These are phyloP conservation scores for Trissolcus basalis DNA, from an alignment of 1,140 invertebrate species.

Conservation along the genomic window DNA sequence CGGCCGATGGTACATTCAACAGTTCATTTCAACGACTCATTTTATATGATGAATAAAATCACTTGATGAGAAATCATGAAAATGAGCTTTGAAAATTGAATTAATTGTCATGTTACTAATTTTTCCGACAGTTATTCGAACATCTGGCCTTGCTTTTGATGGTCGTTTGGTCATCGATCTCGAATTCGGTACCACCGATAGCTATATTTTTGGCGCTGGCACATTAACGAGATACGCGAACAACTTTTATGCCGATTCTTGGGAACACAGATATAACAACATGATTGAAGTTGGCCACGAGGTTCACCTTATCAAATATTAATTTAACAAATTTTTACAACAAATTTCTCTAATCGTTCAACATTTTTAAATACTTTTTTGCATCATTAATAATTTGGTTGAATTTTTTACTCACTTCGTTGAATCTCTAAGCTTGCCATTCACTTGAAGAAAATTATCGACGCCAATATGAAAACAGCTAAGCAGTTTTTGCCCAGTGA, in stretches of 20 bases:
- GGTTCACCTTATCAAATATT: constrained; percentile 64
- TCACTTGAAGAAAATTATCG: constrained; percentile 67
- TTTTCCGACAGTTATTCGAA: background rate
- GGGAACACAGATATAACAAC: constrained; percentile 76
- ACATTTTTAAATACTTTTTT: too few species aligned
- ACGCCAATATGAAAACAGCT: constrained; percentile 61
- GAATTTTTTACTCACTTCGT: background rate
- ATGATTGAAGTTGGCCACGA: constrained; percentile 77
- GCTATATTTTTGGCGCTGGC: constrained; percentile 82
- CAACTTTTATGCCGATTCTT: constrained; percentile 73
- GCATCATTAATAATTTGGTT: too few species aligned
- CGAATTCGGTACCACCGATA: constrained; percentile 83
- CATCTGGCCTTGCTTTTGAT: constrained; percentile 78
- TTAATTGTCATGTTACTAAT: background rate
- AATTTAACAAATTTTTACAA: background rate
- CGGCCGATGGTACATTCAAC: constrained; percentile 73
- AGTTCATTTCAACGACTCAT: background rate
- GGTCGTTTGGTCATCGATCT: constrained; percentile 82
- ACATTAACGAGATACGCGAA: constrained; percentile 80
- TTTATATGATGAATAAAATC: too few species aligned
- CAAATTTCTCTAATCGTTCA: too few species aligned
- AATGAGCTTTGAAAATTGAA: too few species aligned
- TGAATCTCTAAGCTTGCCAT: constrained; percentile 65
- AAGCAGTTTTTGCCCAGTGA: constrained; percentile 4
- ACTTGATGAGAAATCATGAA: too few species aligned